Evolutionary conservation across 1,140 invertebrate species (phyloP).

Genomic region (Tenebrio molitor): DNA sequence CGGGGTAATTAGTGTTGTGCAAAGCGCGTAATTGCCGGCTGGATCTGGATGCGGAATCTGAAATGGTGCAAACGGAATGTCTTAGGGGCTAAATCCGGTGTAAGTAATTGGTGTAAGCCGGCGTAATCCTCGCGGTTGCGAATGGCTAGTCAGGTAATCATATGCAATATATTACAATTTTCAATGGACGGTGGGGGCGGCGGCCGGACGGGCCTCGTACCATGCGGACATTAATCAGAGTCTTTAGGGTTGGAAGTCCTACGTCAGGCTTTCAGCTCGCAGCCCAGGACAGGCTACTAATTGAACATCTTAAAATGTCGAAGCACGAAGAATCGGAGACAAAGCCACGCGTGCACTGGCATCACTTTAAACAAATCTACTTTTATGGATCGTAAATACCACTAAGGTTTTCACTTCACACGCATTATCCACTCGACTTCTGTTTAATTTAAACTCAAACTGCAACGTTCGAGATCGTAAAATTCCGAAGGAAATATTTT

Average conservation of each 20-base stretch:
- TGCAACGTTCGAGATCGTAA: constrained; percentile 45
- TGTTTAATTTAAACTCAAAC: constrained; percentile 47
- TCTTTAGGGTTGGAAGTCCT: constrained; percentile 10
- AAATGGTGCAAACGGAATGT: constrained; percentile 25
- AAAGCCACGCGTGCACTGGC: constrained; percentile 34
- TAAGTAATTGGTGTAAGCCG: constrained; percentile 44
- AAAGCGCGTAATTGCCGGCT: too few species aligned
- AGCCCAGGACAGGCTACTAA: constrained; percentile 8
- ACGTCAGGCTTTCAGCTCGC: neutral
- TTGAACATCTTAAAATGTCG: constrained; percentile 31
- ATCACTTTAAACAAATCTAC: constrained; percentile 45
- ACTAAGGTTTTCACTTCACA: constrained; percentile 41
- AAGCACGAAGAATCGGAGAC: constrained; percentile 31
- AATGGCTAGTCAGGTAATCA: constrained; percentile 38
- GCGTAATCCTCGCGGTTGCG: constrained; percentile 35
- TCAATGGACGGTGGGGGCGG: constrained; percentile 43
- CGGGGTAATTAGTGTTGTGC: too few species aligned
- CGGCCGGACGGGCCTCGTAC: constrained; percentile 22
- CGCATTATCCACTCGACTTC: constrained; percentile 47
- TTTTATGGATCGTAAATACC: constrained; percentile 48
- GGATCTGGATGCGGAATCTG: neutral
- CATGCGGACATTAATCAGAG: constrained; percentile 42
- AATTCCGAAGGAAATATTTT: constrained; percentile 46
- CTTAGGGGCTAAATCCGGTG: constrained; percentile 28
- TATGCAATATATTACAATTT: constrained; percentile 49